Percentiles rank a stretch among this genome's conserved stretches.
phyloP scores from a whole-genome alignment of 2,888 invertebrate genomes.

The Digitonthophagus gazella region DNA sequence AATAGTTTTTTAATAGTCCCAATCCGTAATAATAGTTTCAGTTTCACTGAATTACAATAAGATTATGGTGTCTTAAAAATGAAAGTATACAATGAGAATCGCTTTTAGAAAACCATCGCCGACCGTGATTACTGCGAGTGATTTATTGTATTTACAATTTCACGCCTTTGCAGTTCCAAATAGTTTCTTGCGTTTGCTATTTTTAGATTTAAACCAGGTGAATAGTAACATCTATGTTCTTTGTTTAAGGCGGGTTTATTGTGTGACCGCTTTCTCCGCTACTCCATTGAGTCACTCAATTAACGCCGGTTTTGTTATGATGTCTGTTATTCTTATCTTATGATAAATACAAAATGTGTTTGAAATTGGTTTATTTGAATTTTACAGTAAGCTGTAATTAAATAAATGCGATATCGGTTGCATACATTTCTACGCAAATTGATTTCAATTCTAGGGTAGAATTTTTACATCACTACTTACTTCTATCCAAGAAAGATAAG shows the following conservation, averaged over 20 bases:
- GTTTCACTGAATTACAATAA: background rate
- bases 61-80: background rate
- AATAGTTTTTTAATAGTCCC: background rate
- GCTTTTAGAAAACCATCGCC: background rate
- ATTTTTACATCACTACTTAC: slow-evolving; percentile 11
- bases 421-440: background rate
- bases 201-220: background rate
- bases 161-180: background rate
- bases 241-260: background rate
- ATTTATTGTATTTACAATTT: background rate
- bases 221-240: background rate
- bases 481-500: slow-evolving; percentile 18
- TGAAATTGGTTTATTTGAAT: background rate
- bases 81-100: background rate
- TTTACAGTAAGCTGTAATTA: no score
- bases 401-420: background rate
- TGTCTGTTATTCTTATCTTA: no score
- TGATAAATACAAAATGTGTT: background rate
- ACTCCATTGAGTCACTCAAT: background rate
- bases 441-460: no score
- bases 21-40: background rate
- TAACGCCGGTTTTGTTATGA: background rate
- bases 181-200: background rate
- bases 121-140: background rate
- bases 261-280: no score